Base-by-base conservation (phyloP, 2,113 vertebrate species). In the Indri indri region DNA sequence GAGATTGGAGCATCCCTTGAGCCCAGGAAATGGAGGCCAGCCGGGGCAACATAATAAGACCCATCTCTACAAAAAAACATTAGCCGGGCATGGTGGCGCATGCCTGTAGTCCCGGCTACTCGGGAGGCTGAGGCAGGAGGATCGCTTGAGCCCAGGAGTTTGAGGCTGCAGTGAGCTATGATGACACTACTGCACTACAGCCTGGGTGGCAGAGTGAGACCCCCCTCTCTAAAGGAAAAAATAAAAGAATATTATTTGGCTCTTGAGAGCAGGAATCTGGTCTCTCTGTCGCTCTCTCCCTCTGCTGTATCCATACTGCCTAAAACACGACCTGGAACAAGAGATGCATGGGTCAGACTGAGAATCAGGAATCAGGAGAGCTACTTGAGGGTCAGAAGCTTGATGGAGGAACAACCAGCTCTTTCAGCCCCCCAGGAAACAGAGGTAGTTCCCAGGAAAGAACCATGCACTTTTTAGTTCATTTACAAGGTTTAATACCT, bases 371-470 rank as follows among this genome's bases (percentile, higher is more conserved):
- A 23, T 45, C 22, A 6, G 23, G 71, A 47, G 34, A 25, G 16
- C 10, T 34, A n/a, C 74, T 20, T 20, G 63, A n/a, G 89, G 47
- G 52, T 37, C 66, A 47, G 8, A 65, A 65, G 30, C 7, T 59
- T 30, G 20, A 12, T 6, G 0, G 0, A 20, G n/a, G 40, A 7
- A 59, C n/a, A 80, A 54, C 1, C 2, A 27, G 42, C 61, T 68
- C 25, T 34, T 61, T 79, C 40, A 34, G 66, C 11, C 57, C 11
- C 57, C 45, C 0, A 6, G 42, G 9, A 80, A 40, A 14, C 8
- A 27, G 71, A 61, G 54, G 20, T 7, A 13, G 14, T 8, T 80
- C 34, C 45, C 22, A 7, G 2, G 23, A 42, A 47, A 79, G 25
- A 59, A 47, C 20, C 12, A 4, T 13, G 22, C 0, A 5, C 32